Conservation (phyloP, 2,888 invertebrate species). For the Alloplasta piceator region DNA sequence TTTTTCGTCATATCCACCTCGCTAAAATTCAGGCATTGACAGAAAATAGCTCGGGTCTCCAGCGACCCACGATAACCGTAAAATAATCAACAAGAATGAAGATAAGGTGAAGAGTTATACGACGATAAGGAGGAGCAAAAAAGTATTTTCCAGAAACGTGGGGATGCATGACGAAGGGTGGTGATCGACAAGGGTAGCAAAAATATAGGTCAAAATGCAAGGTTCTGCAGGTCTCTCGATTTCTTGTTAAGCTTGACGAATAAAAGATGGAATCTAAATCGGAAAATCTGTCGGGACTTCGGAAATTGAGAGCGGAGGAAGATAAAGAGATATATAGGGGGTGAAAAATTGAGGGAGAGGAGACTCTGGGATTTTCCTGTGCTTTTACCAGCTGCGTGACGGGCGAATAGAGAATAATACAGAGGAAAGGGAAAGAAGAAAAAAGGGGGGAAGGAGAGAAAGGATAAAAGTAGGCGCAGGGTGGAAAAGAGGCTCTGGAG, state of each 20-base stretch:
- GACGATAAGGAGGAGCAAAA: not conserved
- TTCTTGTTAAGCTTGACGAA: slow-evolving; percentile 28
- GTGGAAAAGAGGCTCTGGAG: not conserved
- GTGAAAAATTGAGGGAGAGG: too few relatives aligned
- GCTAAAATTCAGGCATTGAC: too few relatives aligned
- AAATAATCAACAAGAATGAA: not conserved
- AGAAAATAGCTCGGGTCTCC: too few relatives aligned
- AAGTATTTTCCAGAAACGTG: slow-evolving; percentile 14
- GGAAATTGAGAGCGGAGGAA: slow-evolving; percentile 2
- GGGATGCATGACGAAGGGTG: not conserved
- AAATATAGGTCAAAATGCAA: slow-evolving; percentile 28
- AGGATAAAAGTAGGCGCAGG: slow-evolving; percentile 6
- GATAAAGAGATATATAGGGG: not conserved
- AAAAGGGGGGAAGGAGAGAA: not conserved
- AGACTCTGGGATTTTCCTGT: not conserved
- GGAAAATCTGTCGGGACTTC: slow-evolving; percentile 55
- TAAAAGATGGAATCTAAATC: slow-evolving; percentile 64
- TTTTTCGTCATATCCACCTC: too few relatives aligned
- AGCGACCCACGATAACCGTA: too few relatives aligned
- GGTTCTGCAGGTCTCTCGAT: slow-evolving; percentile 32
- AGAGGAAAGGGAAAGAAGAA: too few relatives aligned
- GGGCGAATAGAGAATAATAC: not conserved
- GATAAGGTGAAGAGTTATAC: not conserved
- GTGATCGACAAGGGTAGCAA: not conserved
- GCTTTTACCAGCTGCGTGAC: not conserved